These are phyloP conservation scores for Oncorhynchus tshawytscha DNA, from an alignment of 2,113 vertebrate species.

Conservation along the genomic window DNA sequence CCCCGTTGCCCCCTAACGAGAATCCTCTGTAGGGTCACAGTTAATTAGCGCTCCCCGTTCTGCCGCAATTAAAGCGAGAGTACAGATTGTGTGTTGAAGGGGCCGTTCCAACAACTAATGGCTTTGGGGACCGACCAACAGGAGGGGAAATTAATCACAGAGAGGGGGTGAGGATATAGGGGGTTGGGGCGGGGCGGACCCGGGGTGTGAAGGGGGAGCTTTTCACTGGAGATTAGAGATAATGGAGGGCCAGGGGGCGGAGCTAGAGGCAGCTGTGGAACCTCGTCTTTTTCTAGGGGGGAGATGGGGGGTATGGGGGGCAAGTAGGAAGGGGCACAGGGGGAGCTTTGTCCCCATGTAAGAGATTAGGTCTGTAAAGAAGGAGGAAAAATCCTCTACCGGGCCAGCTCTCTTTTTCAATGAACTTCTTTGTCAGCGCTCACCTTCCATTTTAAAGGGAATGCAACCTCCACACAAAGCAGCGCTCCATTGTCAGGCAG, in stretches of 20 bases:
- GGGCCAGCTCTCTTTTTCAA: slow-evolving; percentile 28
- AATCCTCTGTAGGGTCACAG: neutral
- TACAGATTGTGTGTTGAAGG: slow-evolving; percentile 34
- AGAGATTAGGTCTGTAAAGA: slow-evolving; percentile 29
- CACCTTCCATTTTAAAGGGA: slow-evolving; percentile 60
- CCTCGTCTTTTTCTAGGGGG: slow-evolving; percentile 53
- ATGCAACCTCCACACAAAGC: slow-evolving; percentile 31
- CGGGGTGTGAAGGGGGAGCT: slow-evolving; percentile 22
- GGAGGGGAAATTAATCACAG: slow-evolving; percentile 47
- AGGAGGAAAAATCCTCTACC: neutral
- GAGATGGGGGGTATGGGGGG: neutral
- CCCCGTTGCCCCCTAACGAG: neutral
- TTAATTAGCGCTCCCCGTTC: slow-evolving; percentile 50
- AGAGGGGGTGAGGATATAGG: slow-evolving; percentile 15
- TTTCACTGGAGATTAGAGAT: slow-evolving; percentile 74
- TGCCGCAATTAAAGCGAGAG: slow-evolving; percentile 65
- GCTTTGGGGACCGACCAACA: slow-evolving; percentile 18
- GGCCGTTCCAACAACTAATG: slow-evolving; percentile 48
- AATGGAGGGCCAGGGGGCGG: slow-evolving; percentile 52
- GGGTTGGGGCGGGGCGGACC: neutral
- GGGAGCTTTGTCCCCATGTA: slow-evolving; percentile 65
- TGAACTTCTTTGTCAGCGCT: slow-evolving; percentile 59
- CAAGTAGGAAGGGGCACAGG: slow-evolving; percentile 46
- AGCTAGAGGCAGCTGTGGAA: slow-evolving; percentile 69
- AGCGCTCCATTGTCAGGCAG: neutral